Evolutionary conservation across 2,797 vertebrate genomes (phyloP).

Genomic region (Nannoperca australis): DNA sequence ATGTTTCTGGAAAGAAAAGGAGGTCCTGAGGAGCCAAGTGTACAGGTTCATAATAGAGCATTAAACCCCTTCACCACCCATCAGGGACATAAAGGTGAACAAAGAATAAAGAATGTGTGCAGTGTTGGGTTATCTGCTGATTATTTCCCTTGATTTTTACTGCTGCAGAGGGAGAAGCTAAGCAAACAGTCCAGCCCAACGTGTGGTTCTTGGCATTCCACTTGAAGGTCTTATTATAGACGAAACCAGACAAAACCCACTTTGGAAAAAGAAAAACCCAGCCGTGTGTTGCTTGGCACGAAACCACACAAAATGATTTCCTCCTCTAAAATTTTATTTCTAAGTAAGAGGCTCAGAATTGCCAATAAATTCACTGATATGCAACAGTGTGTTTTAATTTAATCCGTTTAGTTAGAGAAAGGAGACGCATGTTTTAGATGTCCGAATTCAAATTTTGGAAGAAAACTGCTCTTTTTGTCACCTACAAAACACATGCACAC

Average conservation of each 20-base stretch:
- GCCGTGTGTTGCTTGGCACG: constrained; percentile 60
- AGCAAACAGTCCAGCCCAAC: constrained; percentile 65
- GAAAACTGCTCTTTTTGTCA: constrained; percentile 32
- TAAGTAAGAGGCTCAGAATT: constrained; percentile 47
- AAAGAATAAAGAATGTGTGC: constrained; percentile 68
- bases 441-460: neutral
- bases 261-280: constrained; percentile 59
- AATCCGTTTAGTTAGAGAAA: constrained; percentile 18
- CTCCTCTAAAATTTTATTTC: constrained; percentile 57
- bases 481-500: constrained; percentile 20
- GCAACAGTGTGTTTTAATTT: constrained; percentile 72
- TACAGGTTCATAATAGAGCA: constrained; percentile 42
- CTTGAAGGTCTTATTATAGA: constrained; percentile 53
- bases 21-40: constrained; percentile 48
- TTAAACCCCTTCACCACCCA: constrained; percentile 32
- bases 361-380: constrained; percentile 57
- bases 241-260: constrained; percentile 34
- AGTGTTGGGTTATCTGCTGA: constrained; percentile 69
- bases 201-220: constrained; percentile 59
- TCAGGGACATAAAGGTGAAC: constrained; percentile 68
- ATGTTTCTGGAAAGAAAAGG: constrained; percentile 75
- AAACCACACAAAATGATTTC: constrained; percentile 42
- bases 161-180: constrained; percentile 60
- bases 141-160: constrained; percentile 75
- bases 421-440: constrained; percentile 9